These are phyloP conservation scores for Exephanes ischioxanthus DNA, from an alignment of 2,888 invertebrate species.

Conservation along the genomic window DNA sequence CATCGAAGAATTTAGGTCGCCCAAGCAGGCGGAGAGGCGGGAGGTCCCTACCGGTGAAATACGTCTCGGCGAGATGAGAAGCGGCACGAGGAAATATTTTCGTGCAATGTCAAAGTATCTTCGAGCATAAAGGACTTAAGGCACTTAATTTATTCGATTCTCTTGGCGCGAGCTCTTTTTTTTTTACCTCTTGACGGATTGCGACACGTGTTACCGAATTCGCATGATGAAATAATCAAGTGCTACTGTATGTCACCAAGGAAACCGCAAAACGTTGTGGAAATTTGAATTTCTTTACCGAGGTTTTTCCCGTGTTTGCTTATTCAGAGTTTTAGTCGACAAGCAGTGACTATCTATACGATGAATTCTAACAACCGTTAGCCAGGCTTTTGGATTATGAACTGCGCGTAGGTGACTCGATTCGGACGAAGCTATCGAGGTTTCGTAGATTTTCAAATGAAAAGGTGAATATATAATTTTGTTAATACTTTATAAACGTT, in stretches of 20 bases:
- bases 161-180: not conserved
- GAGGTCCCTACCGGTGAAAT: not conserved
- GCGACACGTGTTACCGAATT: not conserved
- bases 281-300: constrained; percentile 52
- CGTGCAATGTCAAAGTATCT: not conserved
- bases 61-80: not conserved
- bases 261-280: constrained; percentile 3
- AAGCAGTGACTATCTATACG: not conserved
- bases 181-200: not conserved
- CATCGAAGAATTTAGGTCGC: constrained; percentile 61
- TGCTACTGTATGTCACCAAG: not conserved
- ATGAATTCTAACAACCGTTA: constrained; percentile 14
- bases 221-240: not conserved
- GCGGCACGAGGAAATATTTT: not conserved
- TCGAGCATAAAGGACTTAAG: not conserved
- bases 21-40: not conserved
- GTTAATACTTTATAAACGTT: not conserved
- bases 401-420: not conserved
- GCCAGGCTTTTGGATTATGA: not conserved
- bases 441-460: not conserved
- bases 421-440: too few species aligned
- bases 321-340: not conserved
- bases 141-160: constrained; percentile 17
- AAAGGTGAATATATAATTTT: too few species aligned
- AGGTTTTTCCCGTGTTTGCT: constrained; percentile 20